Conservation (phyloP, 2,888 invertebrate species). For the Himalopsyche tibetana region DNA sequence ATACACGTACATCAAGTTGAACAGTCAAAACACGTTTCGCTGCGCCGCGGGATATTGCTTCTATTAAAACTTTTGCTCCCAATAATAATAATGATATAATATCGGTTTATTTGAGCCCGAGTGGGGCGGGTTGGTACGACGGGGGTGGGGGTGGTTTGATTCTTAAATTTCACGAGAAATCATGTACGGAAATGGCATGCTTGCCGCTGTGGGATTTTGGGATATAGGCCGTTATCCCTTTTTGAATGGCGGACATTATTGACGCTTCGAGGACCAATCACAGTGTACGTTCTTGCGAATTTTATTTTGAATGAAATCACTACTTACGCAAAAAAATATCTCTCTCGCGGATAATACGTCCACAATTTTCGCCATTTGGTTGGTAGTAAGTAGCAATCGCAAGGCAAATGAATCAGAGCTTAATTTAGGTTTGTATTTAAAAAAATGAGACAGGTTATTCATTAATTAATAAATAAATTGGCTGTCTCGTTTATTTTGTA, state of each 20-base stretch:
- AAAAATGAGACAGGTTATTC: no score
- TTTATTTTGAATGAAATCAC: no score
- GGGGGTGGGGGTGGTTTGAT: background rate
- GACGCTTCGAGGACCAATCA: conserved; percentile 5
- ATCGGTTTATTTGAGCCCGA: background rate
- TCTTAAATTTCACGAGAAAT: conserved; percentile 25
- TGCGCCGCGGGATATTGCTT: conserved; percentile 19
- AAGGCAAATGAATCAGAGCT: no score
- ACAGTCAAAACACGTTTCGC: background rate
- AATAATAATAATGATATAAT: conserved; percentile 27
- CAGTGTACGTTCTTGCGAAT: no score
- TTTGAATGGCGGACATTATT: background rate
- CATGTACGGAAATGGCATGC: conserved; percentile 11
- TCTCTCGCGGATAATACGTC: no score
- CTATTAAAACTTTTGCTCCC: conserved; percentile 6
- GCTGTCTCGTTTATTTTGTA: no score
- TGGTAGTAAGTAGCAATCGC: no score
- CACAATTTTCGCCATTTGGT: no score
- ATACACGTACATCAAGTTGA: no score
- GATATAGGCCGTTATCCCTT: conserved; percentile 26
- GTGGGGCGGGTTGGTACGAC: background rate
- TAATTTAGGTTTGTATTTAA: no score
- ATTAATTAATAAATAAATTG: no score
- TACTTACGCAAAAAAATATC: no score
- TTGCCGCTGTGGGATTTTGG: conserved; percentile 10